A percentile compares a stretch with the other conserved stretches of the same genome.
Conservation (phyloP, 2,113 vertebrate species). For the Naja naja region DNA sequence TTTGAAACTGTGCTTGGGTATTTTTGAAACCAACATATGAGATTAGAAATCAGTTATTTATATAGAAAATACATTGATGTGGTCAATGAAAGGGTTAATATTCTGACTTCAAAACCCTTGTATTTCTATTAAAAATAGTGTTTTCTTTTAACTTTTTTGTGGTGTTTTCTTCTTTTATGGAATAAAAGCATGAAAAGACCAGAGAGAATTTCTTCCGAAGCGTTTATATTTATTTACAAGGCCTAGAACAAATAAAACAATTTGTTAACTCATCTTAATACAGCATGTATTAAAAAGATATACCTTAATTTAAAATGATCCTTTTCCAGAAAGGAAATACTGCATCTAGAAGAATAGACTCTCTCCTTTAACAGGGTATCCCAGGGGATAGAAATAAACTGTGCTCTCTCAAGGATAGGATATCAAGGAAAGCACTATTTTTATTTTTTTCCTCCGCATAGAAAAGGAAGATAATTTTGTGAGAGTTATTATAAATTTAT, state of each 20-base stretch:
- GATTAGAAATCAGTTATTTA: neutral
- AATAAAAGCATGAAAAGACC: neutral
- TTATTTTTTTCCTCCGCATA: neutral
- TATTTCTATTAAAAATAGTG: neutral
- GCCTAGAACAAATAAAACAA: neutral
- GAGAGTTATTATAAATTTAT: neutral
- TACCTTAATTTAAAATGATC: neutral
- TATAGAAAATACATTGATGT: neutral
- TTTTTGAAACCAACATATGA: neutral
- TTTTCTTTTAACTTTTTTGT: neutral
- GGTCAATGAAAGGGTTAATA: neutral
- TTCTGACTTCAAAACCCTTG: neutral
- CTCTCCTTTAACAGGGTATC: neutral
- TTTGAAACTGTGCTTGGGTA: neutral
- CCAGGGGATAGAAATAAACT: neutral
- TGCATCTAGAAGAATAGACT: neutral
- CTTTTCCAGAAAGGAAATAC: neutral
- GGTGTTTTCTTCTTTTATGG: neutral
- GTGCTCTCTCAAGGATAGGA: neutral
- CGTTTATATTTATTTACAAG: neutral
- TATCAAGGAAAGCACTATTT: neutral
- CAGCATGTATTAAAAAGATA: neutral
- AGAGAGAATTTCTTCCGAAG: neutral
- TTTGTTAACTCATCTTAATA: neutral
- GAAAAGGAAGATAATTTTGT: neutral